Evolutionary conservation across 2,113 vertebrate species (phyloP), one percentile per base, ranked within the genome.

Genomic region (Silurus meridionalis): DNA sequence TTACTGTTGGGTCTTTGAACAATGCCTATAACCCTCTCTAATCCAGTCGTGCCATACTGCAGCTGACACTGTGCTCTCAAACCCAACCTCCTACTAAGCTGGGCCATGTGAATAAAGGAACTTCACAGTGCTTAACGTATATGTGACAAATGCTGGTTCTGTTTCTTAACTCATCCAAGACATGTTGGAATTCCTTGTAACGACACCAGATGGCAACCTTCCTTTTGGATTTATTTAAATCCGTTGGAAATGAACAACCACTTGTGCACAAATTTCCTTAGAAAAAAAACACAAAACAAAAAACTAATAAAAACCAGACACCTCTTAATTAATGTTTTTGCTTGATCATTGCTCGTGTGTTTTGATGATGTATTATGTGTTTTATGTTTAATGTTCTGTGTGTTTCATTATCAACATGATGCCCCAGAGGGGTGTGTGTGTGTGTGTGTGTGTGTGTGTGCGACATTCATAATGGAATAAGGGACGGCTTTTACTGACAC

Each of bases 131-230:
- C 37, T 37, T 3, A 37, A 37, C 37, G 37, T 37, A 37, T 37
- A 37, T 37, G 37, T 37, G 37, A 37, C 37, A 37, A 37, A 37
- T 37, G 37, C 37, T 37, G 37, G 37, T 37, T 37, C 37, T 37
- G 37, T 37, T 37, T 37, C 37, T 37, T 80, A 58, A 78, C 25
- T 55, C 52, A 61, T 13, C 28, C 17, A 46, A 46, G 55, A 48
- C 25, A 25, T 48, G 9, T 25, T n/a, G 9, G 23, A 37, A 14
- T 50, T 57, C 8, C 61, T 37, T 58, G 6, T 61, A 48, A 14
- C 13, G 52, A 21, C 85, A 86, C 23, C 19, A 81, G 78, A 11
- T 86, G 85, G 64, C 66, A 83, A 75, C 57, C 3, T 75, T 50
- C 55, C 1, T 11, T 60, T 5, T 8, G 6, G 37, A 60, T 48